Evolutionary conservation across 1,140 invertebrate genomes (phyloP), one percentile per base, ranked within the genome.

Genomic region (Bacillus rossius): DNA sequence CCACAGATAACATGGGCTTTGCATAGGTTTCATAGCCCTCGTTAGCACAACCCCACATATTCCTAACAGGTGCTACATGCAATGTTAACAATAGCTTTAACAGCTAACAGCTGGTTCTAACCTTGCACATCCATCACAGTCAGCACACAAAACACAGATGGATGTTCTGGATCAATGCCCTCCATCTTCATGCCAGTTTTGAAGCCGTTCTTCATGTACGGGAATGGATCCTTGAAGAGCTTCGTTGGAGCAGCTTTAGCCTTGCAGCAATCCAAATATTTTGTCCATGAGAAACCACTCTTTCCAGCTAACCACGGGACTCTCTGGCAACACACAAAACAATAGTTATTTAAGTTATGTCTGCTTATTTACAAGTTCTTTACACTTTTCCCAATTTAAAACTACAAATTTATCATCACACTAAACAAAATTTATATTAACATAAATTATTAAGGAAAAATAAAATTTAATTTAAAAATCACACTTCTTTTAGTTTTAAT

Each of bases 161-260:
- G 93, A 74, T 95, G 90, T 64, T 88, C 84, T 0, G 93, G 94
- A 77, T 98, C 94, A 58, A 96, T 92, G 0, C 91, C 94, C 78
- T 98, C 95, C 50, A 97, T 68, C 69, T 93, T 92, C 92, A 96
- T 94, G 10, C 92, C 92, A 52, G 88, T 80, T 74, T 83, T 82
- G 63, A 92, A 92, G 17, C 79, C 77, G 73, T 91, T 91, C 64
- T 86, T 81, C 43, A 64, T 74, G 68, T 79, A 86, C 43, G 79
- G 88, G 63, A 89, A 87, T 0, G 87, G 80, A 69, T 91, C 87
- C 62, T 87, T 84, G 64, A 92, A 93, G 4, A 92, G 71, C 66
- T 89, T 88, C 2, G 83, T 78, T 4, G 89, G 88, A 1, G 88
- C 89, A 20, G 84, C 77, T 71, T 86, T 87, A 0, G 84, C 80